phyloP scores from a whole-genome alignment of 2,888 invertebrate species.

The Anarsia innoxiella region DNA sequence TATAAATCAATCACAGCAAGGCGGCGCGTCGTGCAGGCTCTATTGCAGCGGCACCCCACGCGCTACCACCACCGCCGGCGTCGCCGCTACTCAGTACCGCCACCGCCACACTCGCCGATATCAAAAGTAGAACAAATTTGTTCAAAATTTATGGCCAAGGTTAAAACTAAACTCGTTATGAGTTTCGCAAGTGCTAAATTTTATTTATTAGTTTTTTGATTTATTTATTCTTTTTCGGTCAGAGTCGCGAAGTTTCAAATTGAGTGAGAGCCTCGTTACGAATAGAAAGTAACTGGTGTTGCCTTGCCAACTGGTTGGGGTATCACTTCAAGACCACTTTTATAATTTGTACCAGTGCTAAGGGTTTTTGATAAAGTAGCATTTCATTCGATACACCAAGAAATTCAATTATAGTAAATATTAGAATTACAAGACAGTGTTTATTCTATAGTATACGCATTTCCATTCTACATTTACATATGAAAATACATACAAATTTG shows the following conservation, averaged over 20 bases:
- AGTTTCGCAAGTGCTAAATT: slow-evolving; percentile 51
- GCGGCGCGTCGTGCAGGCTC: slow-evolving; percentile 66
- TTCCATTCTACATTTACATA: no score
- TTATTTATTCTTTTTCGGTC: slow-evolving; percentile 37
- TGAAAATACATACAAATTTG: no score
- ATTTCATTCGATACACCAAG: no score
- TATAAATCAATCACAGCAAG: slow-evolving; percentile 74
- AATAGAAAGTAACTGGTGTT: slow-evolving; percentile 1
- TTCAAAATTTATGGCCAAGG: slow-evolving; percentile 67
- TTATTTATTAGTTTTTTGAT: slow-evolving; percentile 59
- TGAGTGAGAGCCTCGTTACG: not conserved
- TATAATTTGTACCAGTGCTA: no score
- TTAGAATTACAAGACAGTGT: no score
- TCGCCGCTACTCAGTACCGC: slow-evolving; percentile 24
- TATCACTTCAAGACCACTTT: no score
- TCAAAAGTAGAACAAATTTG: slow-evolving; percentile 61
- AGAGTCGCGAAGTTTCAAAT: slow-evolving; percentile 17
- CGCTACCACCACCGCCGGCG: slow-evolving; percentile 9
- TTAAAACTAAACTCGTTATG: slow-evolving; percentile 67
- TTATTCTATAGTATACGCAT: no score
- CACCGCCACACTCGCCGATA: slow-evolving; percentile 31
- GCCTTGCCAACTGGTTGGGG: not conserved
- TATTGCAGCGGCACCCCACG: slow-evolving; percentile 51
- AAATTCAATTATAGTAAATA: no score
- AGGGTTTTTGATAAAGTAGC: no score